phyloP scores from a whole-genome alignment of 2,113 vertebrate species.

The Trogon melanurus region DNA sequence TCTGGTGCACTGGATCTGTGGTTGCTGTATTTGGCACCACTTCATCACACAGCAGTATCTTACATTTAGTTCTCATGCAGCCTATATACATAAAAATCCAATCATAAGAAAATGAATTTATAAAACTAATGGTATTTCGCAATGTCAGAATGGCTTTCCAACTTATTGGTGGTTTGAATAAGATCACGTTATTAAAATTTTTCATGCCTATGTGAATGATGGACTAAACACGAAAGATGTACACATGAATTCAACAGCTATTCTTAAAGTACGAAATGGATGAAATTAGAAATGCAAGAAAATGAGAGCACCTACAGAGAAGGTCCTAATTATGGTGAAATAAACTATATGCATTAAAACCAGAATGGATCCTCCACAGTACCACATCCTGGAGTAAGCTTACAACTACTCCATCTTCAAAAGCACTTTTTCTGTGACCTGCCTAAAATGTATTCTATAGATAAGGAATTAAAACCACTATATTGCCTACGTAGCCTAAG shows the following conservation, averaged over 20 bases:
- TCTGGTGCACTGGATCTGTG: background rate
- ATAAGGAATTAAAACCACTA: background rate
- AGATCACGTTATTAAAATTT: background rate
- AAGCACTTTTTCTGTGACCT: background rate
- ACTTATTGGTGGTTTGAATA: background rate
- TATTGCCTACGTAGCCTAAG: background rate
- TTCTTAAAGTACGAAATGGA: background rate
- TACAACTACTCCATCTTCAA: background rate
- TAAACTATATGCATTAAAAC: background rate
- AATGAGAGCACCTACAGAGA: background rate
- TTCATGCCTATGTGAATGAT: background rate
- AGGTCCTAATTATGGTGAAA: background rate
- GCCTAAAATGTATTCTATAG: background rate
- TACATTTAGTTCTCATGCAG: background rate
- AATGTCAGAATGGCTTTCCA: background rate
- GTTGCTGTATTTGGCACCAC: background rate
- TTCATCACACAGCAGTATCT: background rate
- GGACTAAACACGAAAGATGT: background rate
- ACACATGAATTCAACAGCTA: background rate
- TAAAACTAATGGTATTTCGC: background rate
- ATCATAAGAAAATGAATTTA: background rate
- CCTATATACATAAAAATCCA: background rate
- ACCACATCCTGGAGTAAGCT: background rate
- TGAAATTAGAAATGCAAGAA: background rate
- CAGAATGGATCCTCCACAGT: background rate